A percentile compares a stretch with the other conserved stretches of the same genome.
phyloP scores from a whole-genome alignment of 2,888 invertebrate genomes.

The Xestia rhomboidea region DNA sequence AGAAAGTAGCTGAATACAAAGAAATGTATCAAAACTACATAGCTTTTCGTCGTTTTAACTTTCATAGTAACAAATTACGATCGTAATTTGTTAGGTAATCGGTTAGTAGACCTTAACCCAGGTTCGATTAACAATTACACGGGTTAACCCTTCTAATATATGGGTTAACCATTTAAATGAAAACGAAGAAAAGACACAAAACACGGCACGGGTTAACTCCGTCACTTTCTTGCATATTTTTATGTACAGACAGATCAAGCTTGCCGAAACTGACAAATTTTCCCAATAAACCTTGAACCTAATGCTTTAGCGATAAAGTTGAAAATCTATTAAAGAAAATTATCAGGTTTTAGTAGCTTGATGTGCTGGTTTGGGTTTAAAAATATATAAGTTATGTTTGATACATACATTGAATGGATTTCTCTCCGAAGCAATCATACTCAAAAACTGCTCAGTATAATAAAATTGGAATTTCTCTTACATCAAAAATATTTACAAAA shows the following conservation, averaged over 20 bases:
- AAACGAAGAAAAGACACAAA: background rate
- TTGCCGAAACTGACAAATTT: no score
- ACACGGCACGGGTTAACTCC: background rate
- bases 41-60: background rate
- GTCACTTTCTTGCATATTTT: background rate
- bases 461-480: conserved; percentile 60
- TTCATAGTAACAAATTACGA: background rate
- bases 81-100: background rate
- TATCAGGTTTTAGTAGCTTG: no score
- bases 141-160: background rate
- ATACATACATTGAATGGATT: conserved; percentile 34
- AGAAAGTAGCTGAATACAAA: background rate
- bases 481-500: conserved; percentile 56
- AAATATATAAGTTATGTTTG: background rate
- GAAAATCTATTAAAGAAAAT: no score
- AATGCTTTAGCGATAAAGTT: no score
- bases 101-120: background rate
- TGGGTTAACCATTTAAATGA: background rate
- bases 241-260: background rate
- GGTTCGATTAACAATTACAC: background rate
- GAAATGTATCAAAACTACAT: background rate
- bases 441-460: conserved; percentile 22
- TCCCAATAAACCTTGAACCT: no score
- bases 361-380: no score
- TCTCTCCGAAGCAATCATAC: background rate